phyloP scores from a whole-genome alignment of 2,113 vertebrate species.

The Istiophorus platypterus region DNA sequence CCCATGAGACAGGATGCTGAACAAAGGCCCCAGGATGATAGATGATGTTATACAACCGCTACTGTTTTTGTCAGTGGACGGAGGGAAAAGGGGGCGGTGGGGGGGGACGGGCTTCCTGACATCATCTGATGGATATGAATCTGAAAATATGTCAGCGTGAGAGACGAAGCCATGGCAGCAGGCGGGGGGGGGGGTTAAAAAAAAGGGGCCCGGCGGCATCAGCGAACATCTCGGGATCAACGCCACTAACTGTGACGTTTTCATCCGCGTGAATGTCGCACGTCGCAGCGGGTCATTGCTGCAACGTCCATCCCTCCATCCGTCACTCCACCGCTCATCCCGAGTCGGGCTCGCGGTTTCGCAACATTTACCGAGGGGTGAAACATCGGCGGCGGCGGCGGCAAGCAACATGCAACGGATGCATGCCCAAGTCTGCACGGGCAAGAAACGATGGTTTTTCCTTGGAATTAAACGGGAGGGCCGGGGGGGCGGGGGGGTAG shows the following conservation, averaged over 20 bases:
- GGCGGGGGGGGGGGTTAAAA: slow-evolving; percentile 2
- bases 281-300: too few species aligned
- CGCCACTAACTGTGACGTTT: slow-evolving; percentile 44
- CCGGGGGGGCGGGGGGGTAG: too few species aligned
- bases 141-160: slow-evolving; percentile 58
- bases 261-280: slow-evolving; percentile 24
- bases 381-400: too few species aligned
- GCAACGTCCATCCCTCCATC: too few species aligned
- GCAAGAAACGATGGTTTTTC: slow-evolving; percentile 15
- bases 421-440: too few species aligned
- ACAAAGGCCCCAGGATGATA: slow-evolving; percentile 79
- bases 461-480: slow-evolving; percentile 13
- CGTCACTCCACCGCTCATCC: too few species aligned
- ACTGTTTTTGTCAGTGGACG: slow-evolving; percentile 66
- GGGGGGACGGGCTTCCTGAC: slow-evolving; percentile 52
- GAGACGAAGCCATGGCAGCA: slow-evolving; percentile 50
- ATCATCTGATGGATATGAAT: slow-evolving; percentile 75
- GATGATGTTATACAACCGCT: slow-evolving; percentile 76
- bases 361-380: slow-evolving; percentile 11
- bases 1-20: slow-evolving; percentile 70
- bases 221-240: slow-evolving; percentile 11
- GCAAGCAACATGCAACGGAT: too few species aligned
- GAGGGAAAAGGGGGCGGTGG: too few species aligned
- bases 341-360: too few species aligned
- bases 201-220: neutral